phyloP scores from a whole-genome alignment of 2,113 vertebrate genomes.

The Cathartes aura region DNA sequence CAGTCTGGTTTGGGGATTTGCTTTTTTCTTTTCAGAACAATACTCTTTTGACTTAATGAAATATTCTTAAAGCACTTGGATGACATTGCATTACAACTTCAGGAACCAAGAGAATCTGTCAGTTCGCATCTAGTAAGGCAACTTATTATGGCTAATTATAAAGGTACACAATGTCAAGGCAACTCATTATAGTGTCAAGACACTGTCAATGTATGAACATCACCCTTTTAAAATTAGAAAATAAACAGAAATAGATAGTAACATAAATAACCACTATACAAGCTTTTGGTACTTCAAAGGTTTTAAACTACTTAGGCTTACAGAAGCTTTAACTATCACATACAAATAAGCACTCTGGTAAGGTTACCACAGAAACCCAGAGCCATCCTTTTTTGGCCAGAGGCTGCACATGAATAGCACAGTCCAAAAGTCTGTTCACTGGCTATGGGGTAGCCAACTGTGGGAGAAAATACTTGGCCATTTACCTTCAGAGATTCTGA shows the following conservation, averaged over 20 bases:
- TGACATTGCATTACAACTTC: background rate
- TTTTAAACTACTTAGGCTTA: background rate
- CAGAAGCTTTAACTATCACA: background rate
- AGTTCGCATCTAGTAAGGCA: background rate
- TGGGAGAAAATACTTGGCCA: background rate
- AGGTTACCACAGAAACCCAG: background rate
- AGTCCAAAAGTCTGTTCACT: background rate
- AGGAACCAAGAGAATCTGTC: background rate
- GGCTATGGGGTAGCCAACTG: background rate
- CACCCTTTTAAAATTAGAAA: background rate
- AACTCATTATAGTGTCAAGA: background rate
- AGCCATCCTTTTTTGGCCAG: background rate
- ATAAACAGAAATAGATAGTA: background rate
- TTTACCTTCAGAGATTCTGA: background rate
- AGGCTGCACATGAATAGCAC: background rate
- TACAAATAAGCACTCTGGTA: background rate
- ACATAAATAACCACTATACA: background rate
- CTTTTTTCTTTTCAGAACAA: background rate
- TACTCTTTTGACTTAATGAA: background rate
- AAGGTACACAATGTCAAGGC: background rate
- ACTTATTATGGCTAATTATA: background rate
- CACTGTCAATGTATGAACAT: accelerated
- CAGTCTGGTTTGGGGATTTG: background rate
- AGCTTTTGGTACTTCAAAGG: background rate
- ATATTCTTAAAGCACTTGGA: background rate